A percentile compares a stretch with the other conserved stretches of the same genome.
Conservation (phyloP, 2,113 vertebrate genomes). For the Myodes glareolus region DNA sequence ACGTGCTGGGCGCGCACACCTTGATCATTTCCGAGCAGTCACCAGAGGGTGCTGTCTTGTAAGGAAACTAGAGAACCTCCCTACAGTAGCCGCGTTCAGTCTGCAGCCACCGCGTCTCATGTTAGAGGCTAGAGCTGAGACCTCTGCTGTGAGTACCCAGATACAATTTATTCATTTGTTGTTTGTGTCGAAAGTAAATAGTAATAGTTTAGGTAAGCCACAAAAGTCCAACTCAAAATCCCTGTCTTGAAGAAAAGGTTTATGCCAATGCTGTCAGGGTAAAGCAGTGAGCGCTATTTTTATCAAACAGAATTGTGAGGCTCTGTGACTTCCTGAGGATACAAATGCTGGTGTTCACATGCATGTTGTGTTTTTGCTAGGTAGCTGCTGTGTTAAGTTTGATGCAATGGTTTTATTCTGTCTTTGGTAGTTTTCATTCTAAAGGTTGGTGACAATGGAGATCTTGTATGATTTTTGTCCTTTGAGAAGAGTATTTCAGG, state of each 20-base stretch:
- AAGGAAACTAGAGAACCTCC: conserved; percentile 74
- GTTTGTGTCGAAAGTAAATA: conserved; percentile 68
- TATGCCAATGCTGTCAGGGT: background rate
- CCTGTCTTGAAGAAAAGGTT: conserved; percentile 12
- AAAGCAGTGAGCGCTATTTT: conserved; percentile 62
- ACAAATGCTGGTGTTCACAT: conserved; percentile 24
- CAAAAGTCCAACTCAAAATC: conserved; percentile 65
- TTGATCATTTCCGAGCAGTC: conserved; percentile 43
- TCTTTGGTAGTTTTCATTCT: conserved; percentile 13
- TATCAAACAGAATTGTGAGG: conserved; percentile 62
- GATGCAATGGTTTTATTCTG: conserved; percentile 42
- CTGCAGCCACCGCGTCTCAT: conserved; percentile 55
- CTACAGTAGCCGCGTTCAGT: conserved; percentile 69
- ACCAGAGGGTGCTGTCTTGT: conserved; percentile 78
- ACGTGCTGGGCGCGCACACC: background rate
- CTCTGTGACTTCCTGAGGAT: conserved; percentile 67
- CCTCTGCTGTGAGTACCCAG: conserved; percentile 73
- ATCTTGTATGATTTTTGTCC: conserved; percentile 53
- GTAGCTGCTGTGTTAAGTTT: conserved; percentile 52
- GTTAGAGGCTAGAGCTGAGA: conserved; percentile 67
- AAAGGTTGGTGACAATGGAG: conserved; percentile 28
- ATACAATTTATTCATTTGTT: conserved; percentile 71
- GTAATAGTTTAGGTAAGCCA: conserved; percentile 57
- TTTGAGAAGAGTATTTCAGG: conserved; percentile 53
- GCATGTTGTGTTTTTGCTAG: conserved; percentile 30